phyloP scores from a whole-genome alignment of 2,888 invertebrate species.

The Mythimna lalbum region DNA sequence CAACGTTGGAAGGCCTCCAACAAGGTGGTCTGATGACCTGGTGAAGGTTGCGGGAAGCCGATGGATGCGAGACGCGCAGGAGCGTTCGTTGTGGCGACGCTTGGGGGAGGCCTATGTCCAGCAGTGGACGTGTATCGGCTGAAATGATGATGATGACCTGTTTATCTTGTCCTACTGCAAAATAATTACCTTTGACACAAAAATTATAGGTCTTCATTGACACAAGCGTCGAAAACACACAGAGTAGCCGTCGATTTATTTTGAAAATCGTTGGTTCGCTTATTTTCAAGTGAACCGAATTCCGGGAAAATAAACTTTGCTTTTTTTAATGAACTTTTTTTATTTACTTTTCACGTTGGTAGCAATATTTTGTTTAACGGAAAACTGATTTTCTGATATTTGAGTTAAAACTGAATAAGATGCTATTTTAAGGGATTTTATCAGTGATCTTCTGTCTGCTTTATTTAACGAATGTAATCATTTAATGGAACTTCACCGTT shows the following conservation, averaged over 20 bases:
- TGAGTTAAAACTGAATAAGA: neutral
- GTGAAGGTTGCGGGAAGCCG: too few species aligned
- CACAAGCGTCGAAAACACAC: conserved; percentile 11
- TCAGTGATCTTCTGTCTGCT: too few species aligned
- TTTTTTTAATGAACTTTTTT: conserved; percentile 33
- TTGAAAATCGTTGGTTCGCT: conserved; percentile 24
- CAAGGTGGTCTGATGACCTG: too few species aligned
- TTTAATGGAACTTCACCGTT: too few species aligned
- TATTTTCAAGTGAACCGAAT: conserved; percentile 31
- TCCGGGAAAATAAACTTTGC: conserved; percentile 23
- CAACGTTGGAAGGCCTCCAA: too few species aligned
- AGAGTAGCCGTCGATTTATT: conserved; percentile 19
- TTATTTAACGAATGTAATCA: too few species aligned
- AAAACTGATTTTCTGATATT: neutral
- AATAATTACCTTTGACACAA: neutral
- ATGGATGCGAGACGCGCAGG: too few species aligned
- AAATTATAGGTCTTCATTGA: neutral
- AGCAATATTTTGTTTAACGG: neutral
- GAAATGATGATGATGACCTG: too few species aligned
- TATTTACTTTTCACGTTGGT: conserved; percentile 20
- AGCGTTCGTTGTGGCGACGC: too few species aligned
- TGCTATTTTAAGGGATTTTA: neutral
- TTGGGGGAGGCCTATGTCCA: too few species aligned
- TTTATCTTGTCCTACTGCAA: neutral
- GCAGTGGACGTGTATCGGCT: too few species aligned